Evolutionary conservation across 2,113 vertebrate genomes (phyloP).

Genomic region (Grammomys surdaster): DNA sequence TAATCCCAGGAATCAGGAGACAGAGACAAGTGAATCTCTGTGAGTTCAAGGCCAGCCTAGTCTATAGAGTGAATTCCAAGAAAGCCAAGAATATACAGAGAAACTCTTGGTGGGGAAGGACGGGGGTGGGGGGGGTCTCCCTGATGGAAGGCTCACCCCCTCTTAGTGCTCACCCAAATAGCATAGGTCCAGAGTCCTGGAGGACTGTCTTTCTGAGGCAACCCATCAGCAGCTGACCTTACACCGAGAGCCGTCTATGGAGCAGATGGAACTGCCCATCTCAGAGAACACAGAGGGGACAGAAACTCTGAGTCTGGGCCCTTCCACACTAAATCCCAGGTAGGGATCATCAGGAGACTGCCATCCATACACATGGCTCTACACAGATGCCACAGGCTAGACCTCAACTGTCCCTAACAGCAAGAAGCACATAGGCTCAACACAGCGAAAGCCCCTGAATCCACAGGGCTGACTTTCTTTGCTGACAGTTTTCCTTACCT

Average conservation of each 20-base stretch:
- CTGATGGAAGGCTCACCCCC: too few relatives aligned
- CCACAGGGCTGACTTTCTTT: neutral
- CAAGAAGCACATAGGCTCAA: neutral
- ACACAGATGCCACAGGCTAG: neutral
- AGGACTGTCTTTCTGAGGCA: neutral
- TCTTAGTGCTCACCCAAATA: neutral
- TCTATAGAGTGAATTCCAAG: neutral
- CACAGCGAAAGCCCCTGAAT: neutral
- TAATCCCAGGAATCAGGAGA: neutral
- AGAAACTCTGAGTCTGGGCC: neutral
- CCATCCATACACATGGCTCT: neutral
- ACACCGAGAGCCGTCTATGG: too few relatives aligned
- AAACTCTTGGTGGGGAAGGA: neutral
- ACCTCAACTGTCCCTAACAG: neutral
- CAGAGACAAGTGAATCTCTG: neutral
- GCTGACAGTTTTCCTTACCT: conserved; percentile 88
- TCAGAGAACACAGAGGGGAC: neutral
- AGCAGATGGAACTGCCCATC: neutral
- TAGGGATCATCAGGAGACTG: neutral
- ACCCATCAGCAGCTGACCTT: neutral
- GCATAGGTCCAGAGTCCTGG: neutral
- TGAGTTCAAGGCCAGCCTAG: neutral
- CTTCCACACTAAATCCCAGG: neutral
- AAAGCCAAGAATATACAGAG: neutral
- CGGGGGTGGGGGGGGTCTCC: neutral